phyloP scores from a whole-genome alignment of 2,888 invertebrate species.

The Pammene aurita region DNA sequence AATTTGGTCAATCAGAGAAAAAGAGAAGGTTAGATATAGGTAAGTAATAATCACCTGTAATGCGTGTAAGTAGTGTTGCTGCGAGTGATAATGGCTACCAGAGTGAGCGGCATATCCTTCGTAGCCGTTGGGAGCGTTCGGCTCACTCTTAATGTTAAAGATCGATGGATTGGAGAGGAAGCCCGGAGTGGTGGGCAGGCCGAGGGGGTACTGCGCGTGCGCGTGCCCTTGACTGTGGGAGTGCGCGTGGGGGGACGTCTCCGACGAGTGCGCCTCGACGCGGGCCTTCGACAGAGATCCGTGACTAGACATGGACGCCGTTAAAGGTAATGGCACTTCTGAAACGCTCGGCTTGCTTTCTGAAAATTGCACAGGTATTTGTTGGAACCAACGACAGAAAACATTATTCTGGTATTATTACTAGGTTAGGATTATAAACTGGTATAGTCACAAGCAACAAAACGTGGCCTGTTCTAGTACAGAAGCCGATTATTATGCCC shows the following conservation, averaged over 20 bases:
- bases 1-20: no score
- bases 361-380: constrained; percentile 47
- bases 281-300: constrained; percentile 47
- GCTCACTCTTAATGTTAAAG: constrained; percentile 80
- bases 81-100: constrained; percentile 69
- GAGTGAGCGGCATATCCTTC: constrained; percentile 64
- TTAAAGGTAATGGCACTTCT: constrained; percentile 73
- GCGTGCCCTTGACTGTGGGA: constrained; percentile 62
- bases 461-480: no score
- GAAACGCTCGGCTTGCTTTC: constrained; percentile 75
- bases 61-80: constrained; percentile 83
- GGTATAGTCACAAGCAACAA: no score
- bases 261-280: constrained; percentile 63
- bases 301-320: constrained; percentile 57
- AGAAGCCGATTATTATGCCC: no score
- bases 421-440: no score
- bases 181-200: constrained; percentile 56
- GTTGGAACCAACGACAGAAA: no score
- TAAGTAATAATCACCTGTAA: constrained; percentile 62
- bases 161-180: constrained; percentile 69
- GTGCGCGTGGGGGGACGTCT: constrained; percentile 69
- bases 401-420: no score
- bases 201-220: constrained; percentile 59
- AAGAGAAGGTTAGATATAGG: no score
- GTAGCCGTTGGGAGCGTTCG: constrained; percentile 61